phyloP scores from a whole-genome alignment of 2,113 vertebrate genomes.

The Morone saxatilis region DNA sequence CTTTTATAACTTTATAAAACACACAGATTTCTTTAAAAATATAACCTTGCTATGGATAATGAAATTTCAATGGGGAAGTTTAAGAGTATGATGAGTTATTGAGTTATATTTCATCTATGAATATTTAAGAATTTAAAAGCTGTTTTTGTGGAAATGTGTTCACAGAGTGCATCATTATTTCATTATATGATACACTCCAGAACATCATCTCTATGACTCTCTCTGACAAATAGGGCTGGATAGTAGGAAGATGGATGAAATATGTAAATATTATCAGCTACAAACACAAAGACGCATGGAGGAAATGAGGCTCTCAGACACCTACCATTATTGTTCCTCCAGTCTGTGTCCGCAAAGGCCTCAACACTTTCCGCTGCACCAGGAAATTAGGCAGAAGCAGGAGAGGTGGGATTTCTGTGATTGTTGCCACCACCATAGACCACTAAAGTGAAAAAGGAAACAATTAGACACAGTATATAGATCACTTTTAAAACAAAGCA shows the following conservation, averaged over 20 bases:
- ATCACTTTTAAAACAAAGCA: neutral
- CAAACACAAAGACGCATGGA: neutral
- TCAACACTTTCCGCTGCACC: conserved; percentile 94
- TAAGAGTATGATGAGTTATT: neutral
- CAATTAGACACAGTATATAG: neutral
- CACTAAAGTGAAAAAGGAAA: conserved; percentile 83
- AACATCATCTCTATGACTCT: neutral
- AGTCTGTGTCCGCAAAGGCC: conserved; percentile 92
- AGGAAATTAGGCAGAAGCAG: conserved; percentile 95
- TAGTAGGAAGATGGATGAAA: neutral
- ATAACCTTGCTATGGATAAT: neutral
- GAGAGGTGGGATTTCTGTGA: conserved; percentile 96
- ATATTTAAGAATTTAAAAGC: neutral
- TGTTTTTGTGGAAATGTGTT: neutral
- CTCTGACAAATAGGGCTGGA: neutral
- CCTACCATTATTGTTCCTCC: conserved; percentile 98
- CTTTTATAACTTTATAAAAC: neutral
- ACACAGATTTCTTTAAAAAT: neutral
- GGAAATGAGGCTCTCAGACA: conserved; percentile 13
- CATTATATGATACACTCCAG: neutral
- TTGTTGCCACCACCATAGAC: conserved; percentile 94
- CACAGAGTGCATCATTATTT: neutral
- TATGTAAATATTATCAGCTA: neutral
- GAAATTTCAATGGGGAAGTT: neutral
- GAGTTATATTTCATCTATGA: neutral